Evolutionary conservation across 2,113 vertebrate species (phyloP).

Genomic region (Eurystomus gularis): DNA sequence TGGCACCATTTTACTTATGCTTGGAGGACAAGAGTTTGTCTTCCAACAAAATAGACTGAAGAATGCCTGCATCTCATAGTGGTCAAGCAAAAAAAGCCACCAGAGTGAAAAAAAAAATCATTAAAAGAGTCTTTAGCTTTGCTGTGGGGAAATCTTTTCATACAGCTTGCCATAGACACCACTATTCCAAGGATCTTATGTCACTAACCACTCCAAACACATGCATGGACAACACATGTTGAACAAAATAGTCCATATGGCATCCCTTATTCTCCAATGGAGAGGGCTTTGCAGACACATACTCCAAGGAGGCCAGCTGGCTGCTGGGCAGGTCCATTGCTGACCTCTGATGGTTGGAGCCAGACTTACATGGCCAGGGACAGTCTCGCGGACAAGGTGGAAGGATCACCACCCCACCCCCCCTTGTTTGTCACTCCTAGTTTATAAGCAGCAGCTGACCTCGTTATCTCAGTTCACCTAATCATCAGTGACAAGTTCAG

Average conservation of each 20-base stretch:
- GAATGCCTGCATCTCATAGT: background rate
- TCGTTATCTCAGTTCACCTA: background rate
- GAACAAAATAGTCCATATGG: background rate
- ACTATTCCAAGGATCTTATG: background rate
- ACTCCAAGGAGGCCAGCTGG: background rate
- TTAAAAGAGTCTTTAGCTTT: background rate
- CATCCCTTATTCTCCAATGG: background rate
- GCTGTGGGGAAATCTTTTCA: background rate
- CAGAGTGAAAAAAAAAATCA: background rate
- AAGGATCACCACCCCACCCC: background rate
- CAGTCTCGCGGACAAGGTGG: background rate
- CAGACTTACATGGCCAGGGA: constrained; percentile 1
- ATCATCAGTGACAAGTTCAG: background rate
- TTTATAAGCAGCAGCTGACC: background rate
- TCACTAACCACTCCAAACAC: background rate
- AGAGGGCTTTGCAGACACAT: background rate
- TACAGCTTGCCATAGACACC: background rate
- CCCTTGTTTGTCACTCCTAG: background rate
- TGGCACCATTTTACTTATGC: background rate
- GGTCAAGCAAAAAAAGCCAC: background rate
- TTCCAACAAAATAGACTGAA: background rate
- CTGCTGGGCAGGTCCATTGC: constrained; percentile 44
- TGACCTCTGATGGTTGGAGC: constrained; percentile 50
- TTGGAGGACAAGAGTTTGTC: background rate
- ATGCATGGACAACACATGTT: background rate